A percentile compares a stretch with the other conserved stretches of the same genome.
Evolutionary conservation across 30 jellyfish, hydroid and myxozoan genomes (phyloP).

Genomic region (Cassiopea xamachana): DNA sequence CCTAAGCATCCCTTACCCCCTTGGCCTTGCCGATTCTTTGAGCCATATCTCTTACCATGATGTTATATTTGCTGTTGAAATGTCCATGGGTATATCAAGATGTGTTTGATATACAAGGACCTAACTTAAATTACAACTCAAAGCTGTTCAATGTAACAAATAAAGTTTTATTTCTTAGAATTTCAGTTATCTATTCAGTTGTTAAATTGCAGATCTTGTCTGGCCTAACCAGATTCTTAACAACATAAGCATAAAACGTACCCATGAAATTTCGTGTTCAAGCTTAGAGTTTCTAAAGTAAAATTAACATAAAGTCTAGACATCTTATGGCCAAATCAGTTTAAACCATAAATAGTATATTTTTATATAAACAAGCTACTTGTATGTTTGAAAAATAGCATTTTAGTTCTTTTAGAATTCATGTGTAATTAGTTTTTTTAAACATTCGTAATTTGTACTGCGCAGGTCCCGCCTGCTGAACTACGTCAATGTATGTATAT

Average conservation of each 20-base stretch:
- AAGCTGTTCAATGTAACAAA: neutral
- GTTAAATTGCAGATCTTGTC: neutral
- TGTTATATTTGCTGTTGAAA: too few relatives aligned
- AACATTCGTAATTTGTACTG: neutral
- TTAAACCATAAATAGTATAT: slow-evolving; percentile 13
- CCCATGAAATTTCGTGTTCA: slow-evolving; percentile 12
- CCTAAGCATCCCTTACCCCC: too few relatives aligned
- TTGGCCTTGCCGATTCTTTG: too few relatives aligned
- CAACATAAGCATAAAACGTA: neutral
- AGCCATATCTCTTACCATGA: too few relatives aligned
- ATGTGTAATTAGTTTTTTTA: slow-evolving; percentile 7
- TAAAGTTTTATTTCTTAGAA: neutral
- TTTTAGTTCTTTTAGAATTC: slow-evolving; percentile 22
- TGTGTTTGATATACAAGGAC: neutral
- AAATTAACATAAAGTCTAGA: neutral
- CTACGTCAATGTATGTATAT: neutral
- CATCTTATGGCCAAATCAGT: neutral
- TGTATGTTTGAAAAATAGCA: neutral
- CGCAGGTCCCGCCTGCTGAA: slow-evolving; percentile 10
- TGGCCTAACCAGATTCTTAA: slow-evolving; percentile 27
- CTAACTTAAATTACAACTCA: neutral
- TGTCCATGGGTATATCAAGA: too few relatives aligned
- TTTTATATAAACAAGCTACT: slow-evolving; percentile 15
- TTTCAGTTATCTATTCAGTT: neutral
- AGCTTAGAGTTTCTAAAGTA: neutral